Evolutionary conservation across 2,113 vertebrate species (phyloP), one percentile per base, ranked within the genome.

Genomic region (Arvicanthis niloticus): DNA sequence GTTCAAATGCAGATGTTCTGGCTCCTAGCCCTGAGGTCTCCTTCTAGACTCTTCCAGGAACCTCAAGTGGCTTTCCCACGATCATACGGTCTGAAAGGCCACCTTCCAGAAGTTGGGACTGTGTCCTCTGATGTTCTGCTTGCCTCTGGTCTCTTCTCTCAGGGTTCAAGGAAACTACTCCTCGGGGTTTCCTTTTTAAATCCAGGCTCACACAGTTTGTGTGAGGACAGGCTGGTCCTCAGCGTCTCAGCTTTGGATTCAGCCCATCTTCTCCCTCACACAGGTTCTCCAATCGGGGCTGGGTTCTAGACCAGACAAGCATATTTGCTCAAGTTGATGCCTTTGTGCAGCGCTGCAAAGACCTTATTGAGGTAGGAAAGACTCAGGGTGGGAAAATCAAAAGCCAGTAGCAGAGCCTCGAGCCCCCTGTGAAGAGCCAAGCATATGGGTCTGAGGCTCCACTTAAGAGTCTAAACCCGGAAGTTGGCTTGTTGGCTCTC

Each of bases 301-400:
- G 99, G 99, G 97, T 98, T 67, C 97, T 99, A 31, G 98, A 99
- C 95, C 98, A 98, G 97, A 98, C 98, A 58, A 99, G 96, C 37
- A 99, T 99, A 95, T 99, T 99, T 60, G 99, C 98, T 93, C 98
- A 99, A 92, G 98, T 99, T 67, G 99, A 99, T 65, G 98, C 98
- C 17, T 99, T 99, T 45, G 98, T 99, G 94, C 99, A 99, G 86
- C 98, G 99, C 86, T 99, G 99, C 97, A 99, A 98, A 97, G 99
- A 98, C 91, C 98, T 99, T 19, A 98, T 99, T 48, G 99, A 99
- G 99, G 99, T 99, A 97, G 87, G 89, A 81, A 84, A 82, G 88
- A 85, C 26, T 40, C 29, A 26, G 67, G 88, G 65, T 40, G 34
- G 48, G 65, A 45, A 24, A 48, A 56, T 56, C 26, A 70, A 75